Percentiles rank a stretch among this genome's conserved stretches.
Evolutionary conservation across 2,888 invertebrate species (phyloP).

Genomic region (Sisyra nigra): DNA sequence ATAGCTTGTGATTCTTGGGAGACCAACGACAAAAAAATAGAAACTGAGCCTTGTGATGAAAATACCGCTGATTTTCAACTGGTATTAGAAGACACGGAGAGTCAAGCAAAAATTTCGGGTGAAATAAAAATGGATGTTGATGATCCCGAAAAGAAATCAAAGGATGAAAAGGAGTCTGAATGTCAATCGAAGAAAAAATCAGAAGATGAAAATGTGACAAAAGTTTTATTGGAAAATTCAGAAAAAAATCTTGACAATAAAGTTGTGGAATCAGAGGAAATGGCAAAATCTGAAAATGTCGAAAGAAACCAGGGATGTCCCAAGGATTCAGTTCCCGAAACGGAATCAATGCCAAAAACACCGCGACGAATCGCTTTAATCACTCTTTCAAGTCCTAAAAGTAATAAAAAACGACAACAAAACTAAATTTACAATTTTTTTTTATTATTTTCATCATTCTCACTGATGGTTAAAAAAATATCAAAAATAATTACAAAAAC

Average conservation of each 20-base stretch:
- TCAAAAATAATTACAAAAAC: neutral
- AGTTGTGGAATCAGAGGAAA: neutral
- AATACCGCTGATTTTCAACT: no score
- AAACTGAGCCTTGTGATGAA: neutral
- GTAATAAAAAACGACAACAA: conserved; percentile 33
- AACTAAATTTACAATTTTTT: no score
- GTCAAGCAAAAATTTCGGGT: neutral
- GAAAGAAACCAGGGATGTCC: conserved; percentile 5
- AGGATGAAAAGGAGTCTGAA: neutral
- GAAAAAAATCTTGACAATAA: neutral
- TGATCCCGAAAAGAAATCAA: neutral
- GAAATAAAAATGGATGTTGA: conserved; percentile 1
- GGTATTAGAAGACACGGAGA: no score
- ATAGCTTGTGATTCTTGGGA: conserved; percentile 18
- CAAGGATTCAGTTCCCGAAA: neutral
- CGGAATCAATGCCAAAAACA: conserved; percentile 31
- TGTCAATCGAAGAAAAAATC: neutral
- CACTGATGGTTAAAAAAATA: neutral
- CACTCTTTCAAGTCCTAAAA: conserved; percentile 64
- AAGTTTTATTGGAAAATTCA: no score
- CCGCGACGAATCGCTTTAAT: conserved; percentile 56
- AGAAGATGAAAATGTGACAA: no score
- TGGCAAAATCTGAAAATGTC: neutral
- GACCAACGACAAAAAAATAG: conserved; percentile 7
- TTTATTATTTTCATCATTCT: conserved; percentile 6